Evolutionary conservation across 2,888 invertebrate genomes (phyloP).

Genomic region (Spicauda simplicius): DNA sequence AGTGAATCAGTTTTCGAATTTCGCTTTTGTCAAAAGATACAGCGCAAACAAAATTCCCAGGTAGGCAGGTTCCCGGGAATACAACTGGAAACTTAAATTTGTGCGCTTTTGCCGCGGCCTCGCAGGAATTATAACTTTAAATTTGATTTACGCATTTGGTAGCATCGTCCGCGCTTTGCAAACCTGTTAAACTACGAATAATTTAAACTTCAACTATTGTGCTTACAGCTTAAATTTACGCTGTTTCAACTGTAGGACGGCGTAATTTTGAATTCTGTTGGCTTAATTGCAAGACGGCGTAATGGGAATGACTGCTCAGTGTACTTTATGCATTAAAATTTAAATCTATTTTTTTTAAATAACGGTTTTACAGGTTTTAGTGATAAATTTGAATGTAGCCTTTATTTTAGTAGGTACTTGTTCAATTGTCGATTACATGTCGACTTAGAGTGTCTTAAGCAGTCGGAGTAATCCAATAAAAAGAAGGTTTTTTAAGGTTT

Average conservation of each 20-base stretch:
- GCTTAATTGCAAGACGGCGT: not conserved
- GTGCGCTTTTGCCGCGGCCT: slow-evolving; percentile 13
- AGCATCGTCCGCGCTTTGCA: slow-evolving; percentile 19
- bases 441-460: too few relatives aligned
- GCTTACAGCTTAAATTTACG: slow-evolving; percentile 8
- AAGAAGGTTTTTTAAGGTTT: too few relatives aligned
- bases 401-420: too few relatives aligned
- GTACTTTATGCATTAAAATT: too few relatives aligned
- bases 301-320: not conserved
- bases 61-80: slow-evolving; percentile 10
- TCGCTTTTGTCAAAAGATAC: not conserved
- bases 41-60: slow-evolving; percentile 10
- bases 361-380: too few relatives aligned
- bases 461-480: too few relatives aligned
- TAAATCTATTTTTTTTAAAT: too few relatives aligned
- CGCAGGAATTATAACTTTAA: slow-evolving; percentile 27
- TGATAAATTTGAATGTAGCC: too few relatives aligned
- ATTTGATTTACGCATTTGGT: slow-evolving; percentile 34
- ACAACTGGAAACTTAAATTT: slow-evolving; percentile 23
- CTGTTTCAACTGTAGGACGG: slow-evolving; percentile 7
- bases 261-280: slow-evolving; percentile 3
- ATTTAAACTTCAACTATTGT: slow-evolving; percentile 27
- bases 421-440: too few relatives aligned
- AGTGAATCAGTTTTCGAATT: not conserved
- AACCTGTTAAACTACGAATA: slow-evolving; percentile 30